A percentile compares a stretch with the other conserved stretches of the same genome.
These are phyloP conservation scores for Cettia cetti DNA, from an alignment of 2,113 vertebrate genomes.

Conservation along the genomic window DNA sequence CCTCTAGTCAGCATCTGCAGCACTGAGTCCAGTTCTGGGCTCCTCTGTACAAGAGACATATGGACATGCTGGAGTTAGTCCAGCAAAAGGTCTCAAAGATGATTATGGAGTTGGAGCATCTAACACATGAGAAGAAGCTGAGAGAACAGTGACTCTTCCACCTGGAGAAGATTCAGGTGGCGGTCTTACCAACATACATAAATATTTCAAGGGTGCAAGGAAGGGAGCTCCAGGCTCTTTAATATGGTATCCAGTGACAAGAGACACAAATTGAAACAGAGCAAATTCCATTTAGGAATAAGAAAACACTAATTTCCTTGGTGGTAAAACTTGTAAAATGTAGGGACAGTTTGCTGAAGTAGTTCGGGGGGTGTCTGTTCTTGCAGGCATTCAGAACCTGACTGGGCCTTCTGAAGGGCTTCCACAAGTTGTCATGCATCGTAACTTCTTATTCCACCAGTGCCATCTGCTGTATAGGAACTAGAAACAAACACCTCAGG, in stretches of 20 bases:
- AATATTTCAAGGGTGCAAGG: not conserved
- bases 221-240: not conserved
- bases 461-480: conserved; percentile 49
- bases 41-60: not conserved
- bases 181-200: not conserved
- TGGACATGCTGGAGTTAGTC: not conserved
- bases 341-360: not conserved
- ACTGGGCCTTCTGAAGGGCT: not conserved
- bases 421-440: not conserved
- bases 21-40: not conserved
- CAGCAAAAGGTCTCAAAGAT: not conserved
- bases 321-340: not conserved
- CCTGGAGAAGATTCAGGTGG: not conserved
- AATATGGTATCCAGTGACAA: not conserved
- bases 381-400: not conserved
- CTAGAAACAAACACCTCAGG: conserved; percentile 37
- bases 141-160: not conserved
- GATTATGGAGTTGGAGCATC: not conserved
- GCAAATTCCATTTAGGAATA: not conserved
- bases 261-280: not conserved
- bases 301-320: not conserved
- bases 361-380: not conserved
- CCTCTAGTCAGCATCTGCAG: not conserved
- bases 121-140: not conserved
- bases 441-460: conserved; percentile 56